Base-by-base conservation (phyloP, 2,113 vertebrate species). In the Sciurus niger region DNA sequence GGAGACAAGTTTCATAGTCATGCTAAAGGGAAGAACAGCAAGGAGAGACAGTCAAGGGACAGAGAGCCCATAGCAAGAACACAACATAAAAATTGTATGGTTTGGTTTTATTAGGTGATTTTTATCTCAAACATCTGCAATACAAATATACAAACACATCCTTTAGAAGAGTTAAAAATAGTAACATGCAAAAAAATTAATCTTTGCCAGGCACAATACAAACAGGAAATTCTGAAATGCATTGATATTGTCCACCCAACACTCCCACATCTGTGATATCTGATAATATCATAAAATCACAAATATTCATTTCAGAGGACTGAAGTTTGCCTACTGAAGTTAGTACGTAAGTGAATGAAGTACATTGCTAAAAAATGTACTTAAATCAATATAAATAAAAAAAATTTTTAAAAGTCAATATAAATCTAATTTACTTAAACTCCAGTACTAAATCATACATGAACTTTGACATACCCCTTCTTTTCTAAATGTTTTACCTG, bases 351-450 rank as follows among this genome's bases (percentile, higher is more conserved):
- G 2, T 77, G 5, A 76, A 84, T 77, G 5, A 76, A 84, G 28
- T 32, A 65, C 4, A 37, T n/a, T 93, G 11, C 5, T 84, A 40
- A 80, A 76, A 84, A 58, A 67, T 2, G 14, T 65, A 16, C 40
- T 79, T 95, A n/a, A 58, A 46, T 63, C 65, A 80, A 37, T 76
- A 34, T 40, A 93, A 94, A 74, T 73, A 2, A 37, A 40, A 80
- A 76, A 84, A 58, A 67, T 2, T 20, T 65, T 79, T 95, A n/a
- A 58, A 46, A 37, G 37, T 63, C 65, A 80, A 37, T 76, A 34
- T 40, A 93, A 94, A 74, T 73, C 48, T 89, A 32, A 86, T 89
- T 93, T 89, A 91, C 18, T 84, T 83, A 85, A 93, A 80, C 63
- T 86, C 24, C 22, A 46, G 32, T 51, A 25, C 20, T 28, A 90